phyloP scores from a whole-genome alignment of 2,888 invertebrate species.

The Meliscaeva auricollis region DNA sequence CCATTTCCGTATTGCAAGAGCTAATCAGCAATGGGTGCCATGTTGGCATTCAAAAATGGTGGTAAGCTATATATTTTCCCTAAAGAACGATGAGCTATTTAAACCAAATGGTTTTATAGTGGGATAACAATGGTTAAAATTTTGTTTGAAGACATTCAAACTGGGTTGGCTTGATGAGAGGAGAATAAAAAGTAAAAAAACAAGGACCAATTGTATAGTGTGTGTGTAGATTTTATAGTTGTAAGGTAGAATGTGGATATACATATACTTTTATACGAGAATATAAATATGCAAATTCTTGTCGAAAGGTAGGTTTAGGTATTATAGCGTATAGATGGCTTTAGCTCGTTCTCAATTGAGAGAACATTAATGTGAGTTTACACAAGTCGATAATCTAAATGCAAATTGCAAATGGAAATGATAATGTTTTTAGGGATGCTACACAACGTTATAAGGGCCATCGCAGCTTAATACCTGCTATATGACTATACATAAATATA shows the following conservation, averaged over 20 bases:
- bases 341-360: background rate
- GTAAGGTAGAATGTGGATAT: background rate
- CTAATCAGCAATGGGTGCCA: constrained; percentile 36
- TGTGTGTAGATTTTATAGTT: no score
- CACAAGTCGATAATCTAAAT: constrained; percentile 48
- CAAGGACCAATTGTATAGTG: constrained; percentile 6
- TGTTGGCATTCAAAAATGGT: background rate
- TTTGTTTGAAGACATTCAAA: background rate
- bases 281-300: constrained; percentile 50
- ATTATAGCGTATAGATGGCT: background rate
- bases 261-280: background rate
- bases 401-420: constrained; percentile 47
- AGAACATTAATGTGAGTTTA: constrained; percentile 38
- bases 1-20: constrained; percentile 45
- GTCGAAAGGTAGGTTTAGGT: background rate
- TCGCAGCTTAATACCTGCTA: background rate
- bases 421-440: constrained; percentile 35
- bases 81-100: constrained; percentile 31
- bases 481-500: background rate
- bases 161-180: constrained; percentile 4
- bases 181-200: background rate
- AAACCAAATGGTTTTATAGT: constrained; percentile 33
- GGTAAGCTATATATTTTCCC: background rate
- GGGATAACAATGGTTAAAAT: constrained; percentile 24
- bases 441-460: constrained; percentile 10